Conservation (phyloP, 2,797 vertebrate genomes). For the Peromyscus aztecus region DNA sequence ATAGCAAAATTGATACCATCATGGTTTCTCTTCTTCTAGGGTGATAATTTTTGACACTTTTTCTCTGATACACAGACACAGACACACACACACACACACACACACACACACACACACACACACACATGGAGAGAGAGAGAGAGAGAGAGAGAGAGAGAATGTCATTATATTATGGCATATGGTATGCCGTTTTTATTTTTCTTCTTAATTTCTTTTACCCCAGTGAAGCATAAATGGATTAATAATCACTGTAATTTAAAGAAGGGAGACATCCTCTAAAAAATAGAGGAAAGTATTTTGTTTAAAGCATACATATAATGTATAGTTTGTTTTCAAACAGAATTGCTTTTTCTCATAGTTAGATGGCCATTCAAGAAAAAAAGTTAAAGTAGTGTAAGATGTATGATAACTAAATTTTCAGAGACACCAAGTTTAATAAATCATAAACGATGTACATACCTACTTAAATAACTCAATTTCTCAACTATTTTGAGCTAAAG, state of each 20-base stretch:
- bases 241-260: not conserved
- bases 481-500: not conserved
- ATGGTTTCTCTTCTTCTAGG: not conserved
- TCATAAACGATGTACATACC: not conserved
- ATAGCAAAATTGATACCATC: not conserved
- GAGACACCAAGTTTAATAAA: not conserved
- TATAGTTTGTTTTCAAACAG: conserved; percentile 35
- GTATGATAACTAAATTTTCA: conserved; percentile 53
- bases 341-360: conserved; percentile 3
- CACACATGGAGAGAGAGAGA: too few relatives aligned
- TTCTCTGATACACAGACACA: not conserved
- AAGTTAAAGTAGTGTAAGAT: conserved; percentile 47
- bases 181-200: conserved; percentile 33
- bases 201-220: conserved; percentile 55
- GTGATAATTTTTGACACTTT: not conserved
- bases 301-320: conserved; percentile 35
- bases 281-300: conserved; percentile 29
- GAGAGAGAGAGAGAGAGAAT: not conserved
- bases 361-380: conserved; percentile 4
- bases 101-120: not conserved
- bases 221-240: not conserved
- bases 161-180: not conserved
- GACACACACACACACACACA: fast-evolving
- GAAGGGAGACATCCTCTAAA: conserved; percentile 18
- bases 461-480: not conserved